Percentiles rank a stretch among this genome's conserved stretches.
These are phyloP conservation scores for Hyposoter didymator DNA, from an alignment of 2,888 invertebrate genomes.

Conservation along the genomic window DNA sequence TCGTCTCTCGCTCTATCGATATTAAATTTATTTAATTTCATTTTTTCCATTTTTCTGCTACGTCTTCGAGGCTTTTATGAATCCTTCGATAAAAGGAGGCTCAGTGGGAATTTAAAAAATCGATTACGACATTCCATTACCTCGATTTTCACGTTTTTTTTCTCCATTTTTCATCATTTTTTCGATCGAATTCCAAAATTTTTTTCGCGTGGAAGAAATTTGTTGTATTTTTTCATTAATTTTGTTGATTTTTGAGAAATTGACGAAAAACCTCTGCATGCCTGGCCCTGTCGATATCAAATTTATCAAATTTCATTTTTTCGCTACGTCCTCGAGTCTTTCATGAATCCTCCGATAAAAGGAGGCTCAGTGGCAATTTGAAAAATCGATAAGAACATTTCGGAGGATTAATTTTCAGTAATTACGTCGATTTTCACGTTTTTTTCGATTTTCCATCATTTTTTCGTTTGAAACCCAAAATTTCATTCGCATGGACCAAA, in stretches of 20 bases:
- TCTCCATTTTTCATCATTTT: too few relatives aligned
- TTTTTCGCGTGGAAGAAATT: too few relatives aligned
- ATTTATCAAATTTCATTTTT: too few relatives aligned
- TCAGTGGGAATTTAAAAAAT: background rate
- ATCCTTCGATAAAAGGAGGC: background rate
- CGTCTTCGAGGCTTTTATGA: background rate
- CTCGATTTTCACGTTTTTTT: too few relatives aligned
- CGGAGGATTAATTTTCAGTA: too few relatives aligned
- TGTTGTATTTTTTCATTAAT: too few relatives aligned
- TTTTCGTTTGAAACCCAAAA: background rate
- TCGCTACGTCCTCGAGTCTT: background rate
- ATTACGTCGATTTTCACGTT: background rate
- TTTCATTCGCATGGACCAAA: background rate
- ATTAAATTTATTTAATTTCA: background rate
- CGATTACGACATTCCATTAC: too few relatives aligned
- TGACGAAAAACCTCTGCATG: too few relatives aligned
- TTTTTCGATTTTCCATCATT: background rate
- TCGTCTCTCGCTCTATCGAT: background rate
- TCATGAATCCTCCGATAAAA: background rate
- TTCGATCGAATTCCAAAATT: too few relatives aligned
- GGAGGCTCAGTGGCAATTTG: background rate
- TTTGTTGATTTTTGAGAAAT: too few relatives aligned
- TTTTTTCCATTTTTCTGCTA: background rate
- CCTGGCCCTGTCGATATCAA: too few relatives aligned
- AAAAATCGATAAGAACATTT: background rate